A percentile compares a stretch with the other conserved stretches of the same genome.
Evolutionary conservation across 2,113 vertebrate species (phyloP).

Genomic region (Menidia beryllina): DNA sequence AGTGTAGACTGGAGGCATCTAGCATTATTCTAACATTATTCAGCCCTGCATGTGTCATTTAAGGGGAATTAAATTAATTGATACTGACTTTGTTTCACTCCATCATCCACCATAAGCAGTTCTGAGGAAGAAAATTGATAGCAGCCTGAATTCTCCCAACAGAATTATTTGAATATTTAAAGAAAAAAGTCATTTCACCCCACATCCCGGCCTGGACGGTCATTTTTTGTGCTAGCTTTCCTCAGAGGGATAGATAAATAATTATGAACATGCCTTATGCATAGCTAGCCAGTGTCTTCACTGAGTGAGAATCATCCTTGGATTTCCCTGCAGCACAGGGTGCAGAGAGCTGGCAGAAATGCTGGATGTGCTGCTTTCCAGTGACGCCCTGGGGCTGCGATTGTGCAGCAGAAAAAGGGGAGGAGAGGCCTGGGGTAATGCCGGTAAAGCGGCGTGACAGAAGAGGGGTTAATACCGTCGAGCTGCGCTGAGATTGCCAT

Average conservation of each 20-base stretch:
- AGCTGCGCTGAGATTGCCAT: conserved; percentile 51
- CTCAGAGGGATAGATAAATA: conserved; percentile 41
- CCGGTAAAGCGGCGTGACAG: conserved; percentile 60
- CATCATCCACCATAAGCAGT: too few relatives aligned
- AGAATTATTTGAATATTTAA: conserved; percentile 65
- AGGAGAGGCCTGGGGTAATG: conserved; percentile 45
- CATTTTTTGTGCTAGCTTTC: conserved; percentile 53
- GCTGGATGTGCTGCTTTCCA: conserved; percentile 48
- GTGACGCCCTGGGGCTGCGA: conserved; percentile 53
- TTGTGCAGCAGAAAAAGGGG: conserved; percentile 47
- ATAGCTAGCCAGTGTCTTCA: conserved; percentile 27
- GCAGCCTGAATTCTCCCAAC: conserved; percentile 19
- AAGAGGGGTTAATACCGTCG: conserved; percentile 59
- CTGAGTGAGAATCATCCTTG: conserved; percentile 42
- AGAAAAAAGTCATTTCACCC: conserved; percentile 50
- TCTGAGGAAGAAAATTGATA: conserved; percentile 20
- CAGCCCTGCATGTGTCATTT: too few relatives aligned
- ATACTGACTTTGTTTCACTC: too few relatives aligned
- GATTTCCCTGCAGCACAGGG: conserved; percentile 32
- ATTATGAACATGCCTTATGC: conserved; percentile 29
- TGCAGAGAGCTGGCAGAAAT: conserved; percentile 25
- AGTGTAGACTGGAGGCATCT: too few relatives aligned
- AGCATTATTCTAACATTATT: too few relatives aligned
- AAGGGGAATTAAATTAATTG: too few relatives aligned
- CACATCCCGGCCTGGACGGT: conserved; percentile 67